phyloP scores from a whole-genome alignment of 2,113 vertebrate genomes.

The Carassius carassius region DNA sequence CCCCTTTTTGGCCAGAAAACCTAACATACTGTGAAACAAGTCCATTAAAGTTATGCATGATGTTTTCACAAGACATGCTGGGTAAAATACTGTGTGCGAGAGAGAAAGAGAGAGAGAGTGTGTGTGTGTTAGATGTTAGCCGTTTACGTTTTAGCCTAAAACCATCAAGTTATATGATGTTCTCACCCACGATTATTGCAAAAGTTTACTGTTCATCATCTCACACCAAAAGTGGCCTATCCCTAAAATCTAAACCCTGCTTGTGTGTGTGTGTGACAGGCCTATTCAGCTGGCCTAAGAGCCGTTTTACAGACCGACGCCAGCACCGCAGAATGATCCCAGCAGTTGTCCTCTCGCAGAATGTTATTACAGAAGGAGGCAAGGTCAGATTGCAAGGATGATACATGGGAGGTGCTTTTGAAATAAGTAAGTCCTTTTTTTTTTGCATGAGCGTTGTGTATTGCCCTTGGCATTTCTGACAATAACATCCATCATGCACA shows the following conservation, averaged over 20 bases:
- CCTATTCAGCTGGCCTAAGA: conserved; percentile 77
- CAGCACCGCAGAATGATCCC: conserved; percentile 82
- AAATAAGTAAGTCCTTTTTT: conserved; percentile 81
- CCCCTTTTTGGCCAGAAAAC: conserved; percentile 27
- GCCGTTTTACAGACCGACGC: conserved; percentile 82
- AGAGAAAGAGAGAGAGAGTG: not conserved
- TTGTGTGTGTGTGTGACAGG: conserved; percentile 7
- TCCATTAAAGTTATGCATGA: conserved; percentile 57
- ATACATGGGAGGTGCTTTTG: conserved; percentile 88
- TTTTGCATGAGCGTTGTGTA: conserved; percentile 78
- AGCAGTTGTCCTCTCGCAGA: conserved; percentile 86
- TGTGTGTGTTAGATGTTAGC: not conserved
- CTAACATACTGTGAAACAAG: conserved; percentile 48
- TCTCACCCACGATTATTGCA: not conserved
- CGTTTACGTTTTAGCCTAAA: conserved; percentile 15
- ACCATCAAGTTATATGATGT: not conserved
- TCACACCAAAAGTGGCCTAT: not conserved
- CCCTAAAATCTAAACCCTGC: not conserved
- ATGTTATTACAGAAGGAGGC: conserved; percentile 92
- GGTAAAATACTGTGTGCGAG: conserved; percentile 8
- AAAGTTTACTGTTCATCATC: not conserved
- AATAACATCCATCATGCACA: conserved; percentile 93
- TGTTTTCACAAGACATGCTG: conserved; percentile 55
- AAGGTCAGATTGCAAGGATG: conserved; percentile 89
- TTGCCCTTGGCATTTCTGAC: conserved; percentile 97